A percentile compares a stretch with the other conserved stretches of the same genome.
Evolutionary conservation across 1,140 invertebrate species (phyloP).

Genomic region (Zaprionus africanus): DNA sequence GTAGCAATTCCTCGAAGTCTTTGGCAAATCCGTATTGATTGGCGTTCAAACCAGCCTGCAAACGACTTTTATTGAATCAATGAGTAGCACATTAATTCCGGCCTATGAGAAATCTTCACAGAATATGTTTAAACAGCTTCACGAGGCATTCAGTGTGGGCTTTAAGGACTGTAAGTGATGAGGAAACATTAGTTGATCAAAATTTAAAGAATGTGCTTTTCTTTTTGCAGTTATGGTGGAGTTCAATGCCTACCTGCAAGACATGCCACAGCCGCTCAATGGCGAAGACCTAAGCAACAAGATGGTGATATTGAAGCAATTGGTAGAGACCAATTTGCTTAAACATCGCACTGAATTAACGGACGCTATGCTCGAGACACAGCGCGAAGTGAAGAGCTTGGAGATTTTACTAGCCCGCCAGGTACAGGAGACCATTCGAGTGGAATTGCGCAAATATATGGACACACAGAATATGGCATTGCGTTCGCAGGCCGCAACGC

Average conservation of each 20-base stretch:
- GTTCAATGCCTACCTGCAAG: slow-evolving; percentile 84
- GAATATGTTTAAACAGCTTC: slow-evolving; percentile 94
- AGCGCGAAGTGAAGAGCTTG: slow-evolving; percentile 77
- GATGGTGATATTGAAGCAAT: slow-evolving; percentile 64
- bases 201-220: background rate
- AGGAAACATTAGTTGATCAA: background rate
- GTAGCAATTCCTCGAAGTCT: slow-evolving; percentile 89
- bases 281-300: slow-evolving; percentile 72
- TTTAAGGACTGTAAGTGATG: slow-evolving; percentile 94
- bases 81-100: slow-evolving; percentile 90
- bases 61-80: slow-evolving; percentile 87
- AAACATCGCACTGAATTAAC: slow-evolving; percentile 73
- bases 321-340: slow-evolving; percentile 67
- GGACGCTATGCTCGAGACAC: slow-evolving; percentile 75
- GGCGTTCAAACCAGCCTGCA: slow-evolving; percentile 85
- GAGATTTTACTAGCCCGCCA: slow-evolving; percentile 76
- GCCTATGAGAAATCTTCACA: slow-evolving; percentile 93
- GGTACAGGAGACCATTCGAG: slow-evolving; percentile 74
- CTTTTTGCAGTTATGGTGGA: slow-evolving; percentile 84
- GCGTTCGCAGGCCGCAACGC: slow-evolving; percentile 89
- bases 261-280: slow-evolving; percentile 77
- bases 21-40: slow-evolving; percentile 88
- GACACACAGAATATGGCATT: slow-evolving; percentile 87
- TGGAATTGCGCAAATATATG: slow-evolving; percentile 85
- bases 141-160: slow-evolving; percentile 93